A percentile compares a stretch with the other conserved stretches of the same genome.
Evolutionary conservation across 2,888 invertebrate genomes (phyloP).

Genomic region (Corbicula japonica): DNA sequence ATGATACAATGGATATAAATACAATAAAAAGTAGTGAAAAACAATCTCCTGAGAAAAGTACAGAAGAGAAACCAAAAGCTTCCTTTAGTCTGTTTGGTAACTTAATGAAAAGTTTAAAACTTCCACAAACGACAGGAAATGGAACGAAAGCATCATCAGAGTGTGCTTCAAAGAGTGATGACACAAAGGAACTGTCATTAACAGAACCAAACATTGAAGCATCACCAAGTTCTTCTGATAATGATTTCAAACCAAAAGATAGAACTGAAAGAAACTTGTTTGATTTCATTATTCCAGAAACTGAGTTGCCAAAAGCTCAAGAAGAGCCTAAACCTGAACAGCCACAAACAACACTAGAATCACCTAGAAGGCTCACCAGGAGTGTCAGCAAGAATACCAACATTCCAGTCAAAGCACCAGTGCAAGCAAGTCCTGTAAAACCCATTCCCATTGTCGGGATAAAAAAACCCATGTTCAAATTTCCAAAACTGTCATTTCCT

Average conservation of each 20-base stretch:
- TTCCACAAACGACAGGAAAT: constrained; percentile 9
- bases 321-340: background rate
- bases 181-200: no score
- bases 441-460: background rate
- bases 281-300: constrained; percentile 54
- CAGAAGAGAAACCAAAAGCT: background rate
- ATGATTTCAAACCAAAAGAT: constrained; percentile 50
- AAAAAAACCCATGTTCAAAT: constrained; percentile 60
- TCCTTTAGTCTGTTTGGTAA: constrained; percentile 53
- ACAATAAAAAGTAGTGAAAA: background rate
- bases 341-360: background rate
- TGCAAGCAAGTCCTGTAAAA: constrained; percentile 1
- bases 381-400: constrained; percentile 9
- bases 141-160: no score
- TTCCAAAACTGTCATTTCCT: constrained; percentile 54
- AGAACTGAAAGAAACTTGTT: constrained; percentile 55
- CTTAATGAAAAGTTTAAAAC: constrained; percentile 55
- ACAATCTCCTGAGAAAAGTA: background rate
- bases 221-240: no score
- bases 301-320: constrained; percentile 10
- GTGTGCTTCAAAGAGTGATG: no score
- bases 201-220: no score
- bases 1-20: constrained; percentile 3
- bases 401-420: background rate
- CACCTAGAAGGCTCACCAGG: constrained; percentile 14